Evolutionary conservation across 1,140 invertebrate species (phyloP).

Genomic region (Achatina immaculata): DNA sequence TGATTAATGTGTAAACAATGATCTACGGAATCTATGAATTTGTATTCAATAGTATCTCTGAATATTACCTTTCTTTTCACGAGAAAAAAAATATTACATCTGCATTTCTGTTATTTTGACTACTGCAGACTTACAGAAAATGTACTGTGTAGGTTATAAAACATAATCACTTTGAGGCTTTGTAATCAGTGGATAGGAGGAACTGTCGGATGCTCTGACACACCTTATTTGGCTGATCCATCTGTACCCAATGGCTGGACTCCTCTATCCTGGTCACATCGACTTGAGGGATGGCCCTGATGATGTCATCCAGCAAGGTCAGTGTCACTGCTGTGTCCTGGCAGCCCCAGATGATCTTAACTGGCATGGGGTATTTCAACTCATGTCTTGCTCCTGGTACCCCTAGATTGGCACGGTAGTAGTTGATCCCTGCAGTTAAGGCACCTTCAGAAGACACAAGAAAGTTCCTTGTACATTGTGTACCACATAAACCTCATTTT

Average conservation of each 20-base stretch:
- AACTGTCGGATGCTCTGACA: conserved; percentile 70
- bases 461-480: not conserved
- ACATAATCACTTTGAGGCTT: conserved; percentile 2
- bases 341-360: conserved; percentile 35
- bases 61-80: no score
- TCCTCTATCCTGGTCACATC: conserved; percentile 19
- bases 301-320: not conserved
- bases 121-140: no score
- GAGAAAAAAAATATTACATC: no score
- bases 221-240: conserved; percentile 30
- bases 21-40: no score
- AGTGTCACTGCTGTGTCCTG: conserved; percentile 1
- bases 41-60: no score
- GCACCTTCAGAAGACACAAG: conserved; percentile 15
- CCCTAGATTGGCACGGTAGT: conserved; percentile 20
- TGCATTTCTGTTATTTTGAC: no score
- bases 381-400: not conserved
- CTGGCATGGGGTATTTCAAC: conserved; percentile 10
- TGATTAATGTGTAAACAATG: no score
- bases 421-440: conserved; percentile 19
- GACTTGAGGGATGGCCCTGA: not conserved
- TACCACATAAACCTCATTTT: not conserved
- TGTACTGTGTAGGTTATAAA: no score
- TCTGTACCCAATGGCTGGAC: conserved; percentile 29
- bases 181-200: conserved; percentile 73